phyloP scores from a whole-genome alignment of 2,888 invertebrate genomes.

The Neocrepidodera transversa region DNA sequence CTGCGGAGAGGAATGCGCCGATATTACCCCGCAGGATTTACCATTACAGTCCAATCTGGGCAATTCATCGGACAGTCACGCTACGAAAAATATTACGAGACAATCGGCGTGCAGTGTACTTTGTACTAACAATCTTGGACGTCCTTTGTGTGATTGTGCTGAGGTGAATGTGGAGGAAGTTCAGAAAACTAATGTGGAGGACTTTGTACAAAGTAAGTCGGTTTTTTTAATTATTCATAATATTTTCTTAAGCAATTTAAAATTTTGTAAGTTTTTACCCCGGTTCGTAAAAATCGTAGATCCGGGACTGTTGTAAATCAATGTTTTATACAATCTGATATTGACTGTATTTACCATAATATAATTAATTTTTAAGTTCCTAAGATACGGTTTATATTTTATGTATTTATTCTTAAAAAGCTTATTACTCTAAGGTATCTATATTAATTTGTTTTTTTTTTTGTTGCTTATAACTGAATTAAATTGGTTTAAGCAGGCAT shows the following conservation, averaged over 20 bases:
- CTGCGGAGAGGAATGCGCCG: slow-evolving; percentile 64
- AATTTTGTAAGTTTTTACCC: no score
- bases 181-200: slow-evolving; percentile 39
- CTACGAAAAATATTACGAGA: slow-evolving; percentile 57
- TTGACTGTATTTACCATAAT: no score
- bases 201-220: slow-evolving; percentile 57
- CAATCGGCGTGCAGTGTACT: slow-evolving; percentile 67
- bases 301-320: no score
- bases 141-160: slow-evolving; percentile 64
- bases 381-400: no score
- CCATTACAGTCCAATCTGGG: slow-evolving; percentile 41
- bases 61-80: slow-evolving; percentile 22
- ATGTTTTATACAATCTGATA: no score
- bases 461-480: no score
- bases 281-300: no score
- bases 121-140: slow-evolving; percentile 69
- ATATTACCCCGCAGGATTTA: slow-evolving; percentile 63
- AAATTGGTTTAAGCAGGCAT: no score
- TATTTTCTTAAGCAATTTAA: not conserved
- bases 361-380: no score
- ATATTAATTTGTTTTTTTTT: no score
- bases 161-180: not conserved
- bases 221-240: not conserved
- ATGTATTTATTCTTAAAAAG: no score
- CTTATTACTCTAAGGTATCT: no score